Evolutionary conservation across 2,113 vertebrate species (phyloP), one percentile per base, ranked within the genome.

Genomic region (Xiphias gladius): DNA sequence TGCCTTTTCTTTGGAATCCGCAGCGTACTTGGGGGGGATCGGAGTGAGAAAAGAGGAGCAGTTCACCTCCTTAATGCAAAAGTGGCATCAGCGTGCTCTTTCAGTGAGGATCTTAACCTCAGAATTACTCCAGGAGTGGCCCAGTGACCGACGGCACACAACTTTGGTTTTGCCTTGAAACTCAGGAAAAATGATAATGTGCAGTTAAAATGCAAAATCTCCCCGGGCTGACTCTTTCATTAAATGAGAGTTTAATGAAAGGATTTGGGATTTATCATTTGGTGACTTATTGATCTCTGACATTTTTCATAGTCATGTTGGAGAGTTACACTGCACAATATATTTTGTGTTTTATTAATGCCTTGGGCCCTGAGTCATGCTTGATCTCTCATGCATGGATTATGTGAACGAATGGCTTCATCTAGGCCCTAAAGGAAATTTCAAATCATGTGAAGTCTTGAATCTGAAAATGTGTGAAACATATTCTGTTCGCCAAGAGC

Each of bases 341-440:
- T 72, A n/a, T 62, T 80, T 58, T 50, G 20, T 85, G 62, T 86
- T 82, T 86, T 86, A 86, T 84, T 73, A 32, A 75, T 41, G 57
- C 85, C 73, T 73, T 28, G 17, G 71, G 79, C 73, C 52, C n/a
- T 1, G 79, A 81, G 79, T 88, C 89, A 80, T 75, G 79, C 81
- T 76, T 59, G 19, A 57, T 76, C 46, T 73, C 37, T 71, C 82
- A 86, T 89, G 66, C 80, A 77, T 86, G 65, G 52, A 69, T 82
- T 84, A 57, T 75, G 57, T 79, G 72, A 76, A 84, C 3, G 8
- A 83, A 70, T 73, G 48, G 62, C 73, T 83, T 83, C 61, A 66
- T 73, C 24, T 26, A 5, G 79, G 83, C 76, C 72, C 69, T 67
- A 2, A 62, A 86, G 79, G 26, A 72, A 28, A 67, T n/a, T 26